Evolutionary conservation across 2,113 vertebrate genomes (phyloP).

Genomic region (Oreocharis arfaki): DNA sequence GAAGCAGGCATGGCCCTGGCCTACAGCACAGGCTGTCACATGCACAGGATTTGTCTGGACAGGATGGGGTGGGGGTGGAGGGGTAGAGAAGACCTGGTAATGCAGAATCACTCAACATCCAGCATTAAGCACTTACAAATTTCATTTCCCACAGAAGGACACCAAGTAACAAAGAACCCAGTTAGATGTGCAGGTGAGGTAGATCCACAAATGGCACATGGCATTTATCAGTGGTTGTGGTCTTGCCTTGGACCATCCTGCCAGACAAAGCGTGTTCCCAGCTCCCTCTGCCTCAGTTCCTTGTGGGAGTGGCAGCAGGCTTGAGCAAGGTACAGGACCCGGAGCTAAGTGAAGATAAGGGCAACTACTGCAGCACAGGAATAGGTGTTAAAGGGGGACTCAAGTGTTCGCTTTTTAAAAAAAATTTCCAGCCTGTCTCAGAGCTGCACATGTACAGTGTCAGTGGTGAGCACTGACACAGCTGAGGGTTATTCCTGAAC

Average conservation of each 20-base stretch:
- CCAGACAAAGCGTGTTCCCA: background rate
- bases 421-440: background rate
- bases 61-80: background rate
- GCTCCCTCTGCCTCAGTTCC: background rate
- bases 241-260: background rate
- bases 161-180: background rate
- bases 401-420: background rate
- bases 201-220: background rate
- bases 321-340: background rate
- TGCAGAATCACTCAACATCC: background rate
- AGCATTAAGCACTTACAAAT: background rate
- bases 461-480: background rate
- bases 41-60: background rate
- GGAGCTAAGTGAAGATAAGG: background rate
- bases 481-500: background rate
- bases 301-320: background rate
- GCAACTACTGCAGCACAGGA: background rate
- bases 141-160: background rate
- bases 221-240: background rate
- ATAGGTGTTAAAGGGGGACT: background rate
- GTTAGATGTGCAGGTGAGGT: conserved; percentile 10
- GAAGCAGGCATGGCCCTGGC: background rate
- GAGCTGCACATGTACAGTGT: background rate
- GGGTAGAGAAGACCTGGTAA: background rate
- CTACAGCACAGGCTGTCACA: background rate